phyloP scores from a whole-genome alignment of 2,113 vertebrate species.

The Stictonetta naevosa region DNA sequence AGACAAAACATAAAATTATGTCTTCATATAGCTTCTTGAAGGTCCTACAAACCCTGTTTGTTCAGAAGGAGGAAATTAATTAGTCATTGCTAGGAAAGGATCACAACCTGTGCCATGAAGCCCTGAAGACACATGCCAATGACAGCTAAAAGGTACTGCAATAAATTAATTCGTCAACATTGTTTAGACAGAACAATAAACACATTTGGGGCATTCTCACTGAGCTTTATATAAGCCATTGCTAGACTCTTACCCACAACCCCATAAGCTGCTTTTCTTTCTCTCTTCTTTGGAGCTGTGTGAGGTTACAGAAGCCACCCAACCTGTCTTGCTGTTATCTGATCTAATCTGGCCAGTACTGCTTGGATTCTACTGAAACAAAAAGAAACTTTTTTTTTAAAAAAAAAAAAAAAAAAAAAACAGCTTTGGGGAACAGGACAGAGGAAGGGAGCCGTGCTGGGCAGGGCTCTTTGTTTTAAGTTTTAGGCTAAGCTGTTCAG shows the following conservation, averaged over 20 bases:
- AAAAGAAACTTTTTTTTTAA: neutral
- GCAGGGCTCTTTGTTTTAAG: no score
- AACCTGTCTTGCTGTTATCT: slow-evolving; percentile 32
- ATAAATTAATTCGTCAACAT: neutral
- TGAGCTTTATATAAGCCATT: slow-evolving; percentile 8
- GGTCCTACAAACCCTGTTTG: neutral
- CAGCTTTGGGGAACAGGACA: neutral
- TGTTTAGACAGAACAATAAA: neutral
- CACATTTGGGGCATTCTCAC: neutral
- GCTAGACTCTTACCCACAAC: slow-evolving; percentile 31
- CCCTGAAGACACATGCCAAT: neutral
- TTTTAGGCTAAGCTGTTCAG: neutral
- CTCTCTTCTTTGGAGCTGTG: slow-evolving; percentile 12
- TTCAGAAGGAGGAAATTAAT: neutral
- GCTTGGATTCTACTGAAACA: neutral
- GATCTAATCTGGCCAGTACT: slow-evolving; percentile 26
- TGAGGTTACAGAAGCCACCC: slow-evolving; percentile 33
- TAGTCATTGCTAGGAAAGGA: neutral
- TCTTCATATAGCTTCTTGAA: neutral
- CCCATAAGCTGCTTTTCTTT: slow-evolving; percentile 59
- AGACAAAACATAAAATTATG: neutral
- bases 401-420: accelerated
- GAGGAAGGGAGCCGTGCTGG: neutral
- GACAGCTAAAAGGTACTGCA: neutral
- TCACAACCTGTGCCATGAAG: neutral